phyloP scores from a whole-genome alignment of 2,888 invertebrate species.

The Abrostola tripartita region DNA sequence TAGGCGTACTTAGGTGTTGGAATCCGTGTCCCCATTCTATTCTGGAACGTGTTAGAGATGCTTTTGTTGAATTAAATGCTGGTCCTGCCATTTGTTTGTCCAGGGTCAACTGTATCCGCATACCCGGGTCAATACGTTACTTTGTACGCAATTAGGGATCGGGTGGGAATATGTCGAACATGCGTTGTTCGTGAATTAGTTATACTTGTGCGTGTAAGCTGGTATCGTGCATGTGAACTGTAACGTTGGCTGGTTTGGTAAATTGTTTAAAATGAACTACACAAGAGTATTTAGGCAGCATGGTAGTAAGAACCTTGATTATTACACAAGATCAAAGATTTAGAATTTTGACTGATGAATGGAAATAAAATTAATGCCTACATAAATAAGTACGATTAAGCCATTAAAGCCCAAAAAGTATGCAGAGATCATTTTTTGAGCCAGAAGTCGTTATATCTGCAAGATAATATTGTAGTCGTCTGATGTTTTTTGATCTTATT shows the following conservation, averaged over 20 bases:
- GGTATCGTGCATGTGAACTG: neutral
- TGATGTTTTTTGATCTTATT: too few species aligned
- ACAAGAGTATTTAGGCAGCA: too few species aligned
- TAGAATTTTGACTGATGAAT: too few species aligned
- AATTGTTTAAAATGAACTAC: too few species aligned
- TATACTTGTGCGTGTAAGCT: slow-evolving; percentile 13
- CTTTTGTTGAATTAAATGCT: slow-evolving; percentile 71
- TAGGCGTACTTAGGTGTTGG: slow-evolving; percentile 84
- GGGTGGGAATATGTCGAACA: slow-evolving; percentile 29
- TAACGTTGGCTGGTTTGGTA: neutral
- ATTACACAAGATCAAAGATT: too few species aligned
- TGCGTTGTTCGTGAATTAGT: slow-evolving; percentile 7
- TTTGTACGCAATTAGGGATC: slow-evolving; percentile 52
- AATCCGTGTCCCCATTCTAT: slow-evolving; percentile 79
- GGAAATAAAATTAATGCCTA: too few species aligned
- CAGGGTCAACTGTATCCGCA: slow-evolving; percentile 50
- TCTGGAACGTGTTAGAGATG: slow-evolving; percentile 77
- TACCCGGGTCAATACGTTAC: slow-evolving; percentile 47
- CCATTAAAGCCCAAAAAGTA: too few species aligned
- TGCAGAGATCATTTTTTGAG: too few species aligned
- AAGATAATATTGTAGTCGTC: too few species aligned
- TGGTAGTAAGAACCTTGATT: too few species aligned
- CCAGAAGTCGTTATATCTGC: too few species aligned
- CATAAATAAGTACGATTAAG: too few species aligned
- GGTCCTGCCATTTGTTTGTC: slow-evolving; percentile 46